A percentile compares a stretch with the other conserved stretches of the same genome.
phyloP scores from a whole-genome alignment of 2,797 vertebrate genomes.

The Tapirus indicus region DNA sequence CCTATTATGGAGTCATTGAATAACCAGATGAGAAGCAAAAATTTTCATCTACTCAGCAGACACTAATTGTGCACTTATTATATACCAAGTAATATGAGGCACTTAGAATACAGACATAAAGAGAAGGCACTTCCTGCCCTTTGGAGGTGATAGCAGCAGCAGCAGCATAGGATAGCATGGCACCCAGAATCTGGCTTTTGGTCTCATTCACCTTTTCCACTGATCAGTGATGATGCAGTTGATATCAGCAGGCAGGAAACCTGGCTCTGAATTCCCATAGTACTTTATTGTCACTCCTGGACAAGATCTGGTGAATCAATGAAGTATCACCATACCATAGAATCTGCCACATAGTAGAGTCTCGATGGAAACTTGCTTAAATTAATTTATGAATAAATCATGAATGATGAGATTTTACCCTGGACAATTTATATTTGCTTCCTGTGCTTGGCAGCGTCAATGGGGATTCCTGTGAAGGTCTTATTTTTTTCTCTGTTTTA shows the following conservation, averaged over 20 bases:
- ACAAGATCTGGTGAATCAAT: neutral
- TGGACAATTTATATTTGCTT: neutral
- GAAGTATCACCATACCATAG: neutral
- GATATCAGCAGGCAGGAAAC: neutral
- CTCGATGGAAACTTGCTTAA: neutral
- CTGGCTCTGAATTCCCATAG: neutral
- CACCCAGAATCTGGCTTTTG: neutral
- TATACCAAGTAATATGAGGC: neutral
- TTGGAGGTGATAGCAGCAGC: neutral
- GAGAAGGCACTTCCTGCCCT: neutral
- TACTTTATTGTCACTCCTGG: neutral
- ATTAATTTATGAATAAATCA: neutral
- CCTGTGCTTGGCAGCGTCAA: neutral
- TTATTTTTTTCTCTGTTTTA: neutral
- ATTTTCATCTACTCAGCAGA: neutral
- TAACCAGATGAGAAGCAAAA: neutral
- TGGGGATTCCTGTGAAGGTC: neutral
- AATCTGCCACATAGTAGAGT: neutral
- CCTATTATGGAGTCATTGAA: neutral
- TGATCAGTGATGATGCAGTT: neutral
- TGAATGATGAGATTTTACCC: neutral
- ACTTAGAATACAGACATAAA: neutral
- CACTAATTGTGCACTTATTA: neutral
- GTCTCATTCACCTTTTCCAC: neutral
- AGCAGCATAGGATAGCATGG: rapidly evolving